Evolutionary conservation across 2,797 vertebrate genomes (phyloP).

Genomic region (Myripristis murdjan): DNA sequence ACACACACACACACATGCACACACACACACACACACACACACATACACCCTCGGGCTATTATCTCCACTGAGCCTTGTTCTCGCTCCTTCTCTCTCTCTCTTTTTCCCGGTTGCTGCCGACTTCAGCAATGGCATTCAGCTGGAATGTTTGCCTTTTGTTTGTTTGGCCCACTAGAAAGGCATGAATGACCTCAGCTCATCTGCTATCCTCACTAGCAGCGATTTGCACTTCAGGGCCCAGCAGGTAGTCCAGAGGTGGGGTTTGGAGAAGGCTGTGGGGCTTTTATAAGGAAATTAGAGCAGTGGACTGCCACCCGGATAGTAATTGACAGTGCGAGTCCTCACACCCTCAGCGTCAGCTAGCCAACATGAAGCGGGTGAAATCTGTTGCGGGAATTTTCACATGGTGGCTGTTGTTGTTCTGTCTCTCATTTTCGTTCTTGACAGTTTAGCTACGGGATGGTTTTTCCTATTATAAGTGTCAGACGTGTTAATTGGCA

Average conservation of each 20-base stretch:
- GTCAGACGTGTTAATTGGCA: slow-evolving; percentile 53
- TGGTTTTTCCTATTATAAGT: slow-evolving; percentile 59
- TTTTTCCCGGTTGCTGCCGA: slow-evolving; percentile 83
- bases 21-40: slow-evolving; percentile 25
- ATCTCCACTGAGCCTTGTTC: slow-evolving; percentile 65
- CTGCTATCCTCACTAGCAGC: slow-evolving; percentile 89
- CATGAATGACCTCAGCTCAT: slow-evolving; percentile 89
- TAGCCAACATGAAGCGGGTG: slow-evolving; percentile 33
- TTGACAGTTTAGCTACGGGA: slow-evolving; percentile 32
- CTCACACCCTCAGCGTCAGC: slow-evolving; percentile 70
- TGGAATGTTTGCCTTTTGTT: slow-evolving; percentile 93
- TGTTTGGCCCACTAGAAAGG: slow-evolving; percentile 83
- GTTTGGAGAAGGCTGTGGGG: slow-evolving; percentile 51
- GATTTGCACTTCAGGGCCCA: slow-evolving; percentile 94
- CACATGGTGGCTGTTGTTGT: slow-evolving; percentile 56
- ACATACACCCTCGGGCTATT: slow-evolving; percentile 71
- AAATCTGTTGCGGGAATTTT: slow-evolving; percentile 71
- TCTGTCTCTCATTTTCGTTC: slow-evolving; percentile 44
- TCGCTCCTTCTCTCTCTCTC: slow-evolving; percentile 80
- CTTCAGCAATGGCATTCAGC: slow-evolving; percentile 91
- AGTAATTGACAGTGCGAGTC: slow-evolving; percentile 83
- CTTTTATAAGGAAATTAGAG: slow-evolving; percentile 93
- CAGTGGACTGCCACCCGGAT: slow-evolving; percentile 81
- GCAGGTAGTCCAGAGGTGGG: slow-evolving; percentile 86
- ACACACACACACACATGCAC: no score